Conservation (phyloP, 1,140 invertebrate genomes). For the Wasmannia auropunctata region DNA sequence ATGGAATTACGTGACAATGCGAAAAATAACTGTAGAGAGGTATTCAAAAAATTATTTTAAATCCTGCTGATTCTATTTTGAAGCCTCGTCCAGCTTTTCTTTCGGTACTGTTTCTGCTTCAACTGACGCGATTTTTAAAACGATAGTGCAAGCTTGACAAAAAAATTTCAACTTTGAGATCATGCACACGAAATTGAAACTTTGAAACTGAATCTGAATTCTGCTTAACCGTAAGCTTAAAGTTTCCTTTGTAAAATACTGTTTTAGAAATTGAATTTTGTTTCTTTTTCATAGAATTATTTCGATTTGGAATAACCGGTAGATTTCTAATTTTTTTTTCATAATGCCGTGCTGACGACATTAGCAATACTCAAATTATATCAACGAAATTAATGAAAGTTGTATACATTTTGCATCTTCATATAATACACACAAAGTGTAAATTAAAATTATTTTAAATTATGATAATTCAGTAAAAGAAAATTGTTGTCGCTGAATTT, state of each 20-base stretch:
- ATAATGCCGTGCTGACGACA: background rate
- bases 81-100: background rate
- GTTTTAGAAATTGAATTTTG: background rate
- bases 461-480: background rate
- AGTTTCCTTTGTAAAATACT: background rate
- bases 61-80: background rate
- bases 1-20: background rate
- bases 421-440: too few relatives aligned
- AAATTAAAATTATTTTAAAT: background rate
- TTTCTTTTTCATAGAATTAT: background rate
- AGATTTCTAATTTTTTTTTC: background rate
- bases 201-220: too few relatives aligned
- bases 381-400: background rate
- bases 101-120: background rate
- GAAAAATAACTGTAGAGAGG: background rate
- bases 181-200: background rate
- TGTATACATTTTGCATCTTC: background rate
- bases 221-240: background rate
- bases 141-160: background rate
- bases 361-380: background rate
- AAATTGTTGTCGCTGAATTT: background rate
- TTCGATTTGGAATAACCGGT: background rate
- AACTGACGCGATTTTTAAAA: background rate
- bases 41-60: background rate
- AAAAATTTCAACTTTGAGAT: background rate